Base-by-base conservation (phyloP, 2,888 invertebrate species). In the Bibio marci region DNA sequence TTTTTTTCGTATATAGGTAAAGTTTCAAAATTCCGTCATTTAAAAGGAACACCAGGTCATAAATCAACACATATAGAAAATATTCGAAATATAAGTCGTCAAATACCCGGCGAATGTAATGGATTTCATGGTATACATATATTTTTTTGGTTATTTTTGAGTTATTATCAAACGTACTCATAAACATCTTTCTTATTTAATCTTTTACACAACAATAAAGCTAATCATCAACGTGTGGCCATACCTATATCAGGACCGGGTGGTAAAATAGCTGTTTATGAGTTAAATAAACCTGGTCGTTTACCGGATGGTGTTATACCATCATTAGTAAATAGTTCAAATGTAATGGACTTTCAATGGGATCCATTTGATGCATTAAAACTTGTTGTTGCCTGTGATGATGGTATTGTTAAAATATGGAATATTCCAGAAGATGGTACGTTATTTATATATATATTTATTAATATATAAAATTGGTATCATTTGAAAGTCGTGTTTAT, bases 31-130 rank as follows among this genome's bases (percentile, higher is more conserved):
- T 94, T 88, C 62, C 76, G 91, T 2, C 91, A 92, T 55, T 60
- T 94, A 50, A 90, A 90, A 56, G 92, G 91, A 26, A 86, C 85
- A 4, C 77, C 87, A 0, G 79, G 80, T 0, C 91, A 91, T 62
- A 88, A 88, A 61, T 87, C 85, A 17, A 79, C 80, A 2, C 88
- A 90, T 52, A 82, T 92, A 47, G 91, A 92, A 54, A 94, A 94
- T 54, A 71, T 94, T 43, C 74, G 87, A 43, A 90, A 90, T 54
- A 69, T 94, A 31, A 87, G 87, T 57, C 71, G 87, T 35, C 91
- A 88, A 57, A 79, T 92, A 50, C 85, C 92, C 0, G 90, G 91
- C 2, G 92, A 94, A 63, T 88, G 91, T 57, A 88, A 94, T 56
- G 86, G 90, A 26, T 90, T 94, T 55, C 83, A 86, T 57, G 81